Conservation (phyloP, 2,797 vertebrate species). For the Thaleichthys pacificus region DNA sequence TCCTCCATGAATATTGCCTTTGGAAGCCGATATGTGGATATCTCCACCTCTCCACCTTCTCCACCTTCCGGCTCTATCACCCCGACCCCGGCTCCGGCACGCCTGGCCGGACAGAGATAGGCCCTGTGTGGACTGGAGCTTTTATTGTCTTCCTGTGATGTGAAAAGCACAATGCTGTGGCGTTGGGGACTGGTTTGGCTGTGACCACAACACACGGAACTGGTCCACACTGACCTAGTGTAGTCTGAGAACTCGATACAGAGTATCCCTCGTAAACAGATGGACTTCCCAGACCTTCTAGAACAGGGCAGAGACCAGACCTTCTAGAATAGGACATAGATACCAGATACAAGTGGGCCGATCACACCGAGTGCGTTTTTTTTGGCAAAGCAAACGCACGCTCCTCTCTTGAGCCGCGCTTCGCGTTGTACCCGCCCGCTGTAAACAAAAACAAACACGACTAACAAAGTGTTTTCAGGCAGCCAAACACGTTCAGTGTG, state of each 20-base stretch:
- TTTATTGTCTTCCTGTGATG: conserved; percentile 59
- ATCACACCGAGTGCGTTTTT: neutral
- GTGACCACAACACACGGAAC: conserved; percentile 41
- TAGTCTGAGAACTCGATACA: neutral
- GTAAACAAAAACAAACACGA: too few species aligned
- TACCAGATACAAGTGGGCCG: too few species aligned
- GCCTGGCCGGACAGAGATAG: conserved; percentile 54
- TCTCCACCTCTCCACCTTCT: conserved; percentile 28
- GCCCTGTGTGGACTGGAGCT: conserved; percentile 43
- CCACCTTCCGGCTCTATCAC: conserved; percentile 35
- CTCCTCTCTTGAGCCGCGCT: too few species aligned
- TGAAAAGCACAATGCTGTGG: conserved; percentile 61
- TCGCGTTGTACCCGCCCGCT: too few species aligned
- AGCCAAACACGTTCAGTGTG: too few species aligned
- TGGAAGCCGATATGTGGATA: conserved; percentile 63
- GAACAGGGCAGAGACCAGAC: neutral
- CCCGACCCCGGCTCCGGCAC: conserved; percentile 36
- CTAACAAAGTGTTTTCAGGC: too few species aligned
- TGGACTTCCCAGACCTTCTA: neutral
- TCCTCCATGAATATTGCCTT: conserved; percentile 56
- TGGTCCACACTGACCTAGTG: neutral
- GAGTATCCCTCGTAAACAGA: neutral
- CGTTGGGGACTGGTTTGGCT: conserved; percentile 30
- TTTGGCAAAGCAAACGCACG: too few species aligned
- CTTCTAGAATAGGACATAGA: too few species aligned